phyloP scores from a whole-genome alignment of 2,888 invertebrate species.

The Ganaspis brasiliensis region DNA sequence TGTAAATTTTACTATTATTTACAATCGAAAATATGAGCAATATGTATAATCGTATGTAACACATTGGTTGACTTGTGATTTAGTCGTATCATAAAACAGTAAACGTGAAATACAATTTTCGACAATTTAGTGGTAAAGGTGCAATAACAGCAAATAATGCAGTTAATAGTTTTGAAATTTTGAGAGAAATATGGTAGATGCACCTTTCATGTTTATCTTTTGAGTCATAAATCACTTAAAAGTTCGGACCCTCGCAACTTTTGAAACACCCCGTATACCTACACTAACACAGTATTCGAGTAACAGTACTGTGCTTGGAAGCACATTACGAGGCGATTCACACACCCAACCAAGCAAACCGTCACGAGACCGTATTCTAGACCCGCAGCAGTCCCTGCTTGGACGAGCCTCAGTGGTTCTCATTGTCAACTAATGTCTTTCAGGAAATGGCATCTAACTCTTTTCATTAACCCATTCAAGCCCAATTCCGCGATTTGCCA shows the following conservation, averaged over 20 bases:
- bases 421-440: constrained; percentile 26
- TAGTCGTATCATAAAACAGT: too few species aligned
- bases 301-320: constrained; percentile 55
- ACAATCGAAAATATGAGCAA: too few species aligned
- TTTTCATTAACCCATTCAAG: neutral
- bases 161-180: too few species aligned
- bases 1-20: too few species aligned
- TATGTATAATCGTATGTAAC: too few species aligned
- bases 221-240: constrained; percentile 19
- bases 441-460: constrained; percentile 1
- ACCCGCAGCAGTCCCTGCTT: constrained; percentile 49
- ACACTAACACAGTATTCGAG: constrained; percentile 41
- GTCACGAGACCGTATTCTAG: constrained; percentile 50
- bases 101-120: too few species aligned
- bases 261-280: constrained; percentile 35
- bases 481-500: neutral
- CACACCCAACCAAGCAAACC: constrained; percentile 53
- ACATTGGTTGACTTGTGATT: too few species aligned
- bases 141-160: too few species aligned
- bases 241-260: constrained; percentile 30
- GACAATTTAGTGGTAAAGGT: too few species aligned
- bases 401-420: constrained; percentile 44
- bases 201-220: neutral
- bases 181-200: neutral
- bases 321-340: constrained; percentile 52